Conservation (phyloP, 2,888 invertebrate species). For the Entomobrya multifasciata region DNA sequence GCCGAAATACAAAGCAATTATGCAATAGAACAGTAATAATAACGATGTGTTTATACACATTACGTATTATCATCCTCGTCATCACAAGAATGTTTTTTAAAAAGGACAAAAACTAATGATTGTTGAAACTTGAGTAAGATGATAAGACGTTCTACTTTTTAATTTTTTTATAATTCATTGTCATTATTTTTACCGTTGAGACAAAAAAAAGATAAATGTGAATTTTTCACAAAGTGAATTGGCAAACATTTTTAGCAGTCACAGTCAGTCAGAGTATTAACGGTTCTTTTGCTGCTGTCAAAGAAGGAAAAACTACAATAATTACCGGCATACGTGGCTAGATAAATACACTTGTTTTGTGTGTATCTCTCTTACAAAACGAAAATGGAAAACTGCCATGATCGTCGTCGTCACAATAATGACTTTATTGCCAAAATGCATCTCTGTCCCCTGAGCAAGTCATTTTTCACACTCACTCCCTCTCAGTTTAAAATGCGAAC, state of each 20-base stretch:
- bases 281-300: neutral
- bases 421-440: constrained; percentile 40
- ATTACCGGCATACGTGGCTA: neutral
- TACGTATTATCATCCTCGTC: too few species aligned
- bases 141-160: constrained; percentile 7
- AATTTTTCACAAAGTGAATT: neutral
- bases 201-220: constrained; percentile 33
- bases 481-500: neutral
- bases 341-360: neutral
- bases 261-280: neutral
- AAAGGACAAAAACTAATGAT: neutral
- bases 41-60: neutral
- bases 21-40: too few species aligned
- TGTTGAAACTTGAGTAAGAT: too few species aligned
- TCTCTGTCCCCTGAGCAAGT: constrained; percentile 16
- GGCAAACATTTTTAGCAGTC: neutral
- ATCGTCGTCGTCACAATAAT: neutral
- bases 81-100: too few species aligned
- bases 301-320: neutral
- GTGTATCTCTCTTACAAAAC: neutral
- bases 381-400: constrained; percentile 29
- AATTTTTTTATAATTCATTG: constrained; percentile 25
- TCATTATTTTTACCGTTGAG: constrained; percentile 18
- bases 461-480: constrained; percentile 22
- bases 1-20: neutral